Percentiles rank a stretch among this genome's conserved stretches.
phyloP scores from a whole-genome alignment of 2,888 invertebrate genomes.

The Drosophila monieri region DNA sequence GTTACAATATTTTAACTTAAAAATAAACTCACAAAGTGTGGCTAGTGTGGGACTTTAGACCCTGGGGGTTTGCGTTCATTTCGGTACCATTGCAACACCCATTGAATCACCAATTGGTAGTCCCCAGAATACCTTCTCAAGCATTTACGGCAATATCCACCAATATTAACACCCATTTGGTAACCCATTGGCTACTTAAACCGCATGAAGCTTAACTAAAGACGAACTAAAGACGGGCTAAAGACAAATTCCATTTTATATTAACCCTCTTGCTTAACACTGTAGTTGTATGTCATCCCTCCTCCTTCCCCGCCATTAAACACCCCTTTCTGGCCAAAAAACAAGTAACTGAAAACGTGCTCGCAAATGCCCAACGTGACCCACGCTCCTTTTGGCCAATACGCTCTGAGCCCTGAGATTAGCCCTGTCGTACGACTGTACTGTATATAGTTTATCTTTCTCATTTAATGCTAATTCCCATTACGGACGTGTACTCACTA shows the following conservation, averaged over 20 bases:
- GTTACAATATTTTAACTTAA: slow-evolving; percentile 52
- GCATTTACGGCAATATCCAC: not conserved
- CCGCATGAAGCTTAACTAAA: slow-evolving; percentile 38
- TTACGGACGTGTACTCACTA: slow-evolving; percentile 45
- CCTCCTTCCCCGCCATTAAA: slow-evolving; percentile 5
- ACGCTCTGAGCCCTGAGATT: slow-evolving; percentile 29
- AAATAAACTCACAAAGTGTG: slow-evolving; percentile 8
- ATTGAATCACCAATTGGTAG: not conserved
- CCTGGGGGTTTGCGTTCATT: not conserved
- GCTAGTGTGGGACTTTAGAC: not conserved
- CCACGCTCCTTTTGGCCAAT: slow-evolving; percentile 59
- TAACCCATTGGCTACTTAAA: slow-evolving; percentile 12
- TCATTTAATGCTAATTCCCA: slow-evolving; percentile 52
- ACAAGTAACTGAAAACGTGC: slow-evolving; percentile 64
- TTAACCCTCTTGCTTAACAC: slow-evolving; percentile 47
- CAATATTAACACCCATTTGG: not conserved
- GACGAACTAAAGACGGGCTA: slow-evolving; percentile 28
- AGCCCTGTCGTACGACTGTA: slow-evolving; percentile 9
- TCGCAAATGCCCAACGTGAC: slow-evolving; percentile 65
- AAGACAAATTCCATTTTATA: slow-evolving; percentile 46
- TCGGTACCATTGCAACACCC: not conserved
- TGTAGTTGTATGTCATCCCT: slow-evolving; percentile 67
- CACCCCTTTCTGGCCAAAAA: slow-evolving; percentile 1
- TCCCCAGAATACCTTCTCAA: not conserved
- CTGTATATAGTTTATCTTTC: slow-evolving; percentile 46